Conservation (phyloP, 2,113 vertebrate species). For the Heterotilapia buettikoferi region DNA sequence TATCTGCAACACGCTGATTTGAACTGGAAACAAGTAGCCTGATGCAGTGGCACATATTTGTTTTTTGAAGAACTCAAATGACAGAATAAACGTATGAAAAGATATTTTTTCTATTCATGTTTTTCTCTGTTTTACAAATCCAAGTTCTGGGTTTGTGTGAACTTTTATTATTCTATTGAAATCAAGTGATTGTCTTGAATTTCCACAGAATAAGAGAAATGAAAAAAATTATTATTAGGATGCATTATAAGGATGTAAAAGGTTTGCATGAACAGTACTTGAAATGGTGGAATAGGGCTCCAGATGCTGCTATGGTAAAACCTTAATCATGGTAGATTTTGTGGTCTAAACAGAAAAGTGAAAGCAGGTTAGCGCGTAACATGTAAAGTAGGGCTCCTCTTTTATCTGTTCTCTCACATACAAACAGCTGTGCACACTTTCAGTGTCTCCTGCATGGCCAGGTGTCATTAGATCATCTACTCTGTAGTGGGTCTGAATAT, state of each 20-base stretch:
- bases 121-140: neutral
- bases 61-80: too few relatives aligned
- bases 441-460: constrained; percentile 14
- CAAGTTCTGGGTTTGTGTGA: neutral
- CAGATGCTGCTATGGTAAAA: neutral
- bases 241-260: neutral
- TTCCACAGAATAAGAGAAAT: neutral
- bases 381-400: neutral
- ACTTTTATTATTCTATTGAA: neutral
- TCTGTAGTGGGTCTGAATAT: constrained; percentile 57
- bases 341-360: neutral
- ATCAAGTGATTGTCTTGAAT: neutral
- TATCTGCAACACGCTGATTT: neutral
- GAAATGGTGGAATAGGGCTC: neutral
- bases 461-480: constrained; percentile 42
- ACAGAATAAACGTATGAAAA: too few relatives aligned
- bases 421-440: neutral
- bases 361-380: neutral
- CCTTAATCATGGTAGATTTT: neutral
- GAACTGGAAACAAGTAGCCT: neutral
- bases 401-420: neutral
- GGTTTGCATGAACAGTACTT: neutral
- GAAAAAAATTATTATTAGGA: neutral
- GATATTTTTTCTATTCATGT: neutral
- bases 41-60: neutral